These are phyloP conservation scores for Gavia stellata DNA, from an alignment of 2,113 vertebrate genomes.

Conservation along the genomic window DNA sequence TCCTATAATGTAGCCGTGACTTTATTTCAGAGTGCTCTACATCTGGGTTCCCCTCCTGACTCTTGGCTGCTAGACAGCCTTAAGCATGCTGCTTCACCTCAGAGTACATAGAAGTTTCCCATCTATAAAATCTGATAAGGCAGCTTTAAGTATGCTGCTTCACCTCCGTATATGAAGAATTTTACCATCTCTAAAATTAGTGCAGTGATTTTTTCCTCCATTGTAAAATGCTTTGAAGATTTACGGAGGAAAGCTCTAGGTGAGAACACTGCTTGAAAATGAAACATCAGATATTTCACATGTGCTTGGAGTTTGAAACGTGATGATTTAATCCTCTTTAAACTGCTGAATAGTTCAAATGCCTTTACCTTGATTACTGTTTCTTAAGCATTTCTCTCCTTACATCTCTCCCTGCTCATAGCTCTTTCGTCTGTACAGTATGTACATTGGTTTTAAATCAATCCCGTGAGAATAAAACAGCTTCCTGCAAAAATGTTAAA, in stretches of 20 bases:
- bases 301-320: not conserved
- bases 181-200: not conserved
- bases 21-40: not conserved
- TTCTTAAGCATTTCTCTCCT: not conserved
- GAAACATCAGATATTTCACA: not conserved
- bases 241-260: not conserved
- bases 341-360: not conserved
- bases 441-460: not conserved
- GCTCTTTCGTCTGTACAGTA: not conserved
- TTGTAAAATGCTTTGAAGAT: not conserved
- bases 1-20: fast-evolving
- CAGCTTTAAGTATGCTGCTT: not conserved
- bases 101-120: not conserved
- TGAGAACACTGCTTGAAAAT: not conserved
- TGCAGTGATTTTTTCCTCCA: not conserved
- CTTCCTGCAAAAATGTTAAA: not conserved
- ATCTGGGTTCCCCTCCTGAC: not conserved
- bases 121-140: not conserved
- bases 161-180: not conserved
- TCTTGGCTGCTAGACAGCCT: not conserved
- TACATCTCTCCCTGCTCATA: not conserved
- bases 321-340: not conserved
- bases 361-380: not conserved
- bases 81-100: not conserved
- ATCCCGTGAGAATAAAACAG: not conserved